A percentile compares a stretch with the other conserved stretches of the same genome.
These are phyloP conservation scores for Gymnobelideus leadbeateri DNA, from an alignment of 2,113 vertebrate genomes.

Conservation along the genomic window DNA sequence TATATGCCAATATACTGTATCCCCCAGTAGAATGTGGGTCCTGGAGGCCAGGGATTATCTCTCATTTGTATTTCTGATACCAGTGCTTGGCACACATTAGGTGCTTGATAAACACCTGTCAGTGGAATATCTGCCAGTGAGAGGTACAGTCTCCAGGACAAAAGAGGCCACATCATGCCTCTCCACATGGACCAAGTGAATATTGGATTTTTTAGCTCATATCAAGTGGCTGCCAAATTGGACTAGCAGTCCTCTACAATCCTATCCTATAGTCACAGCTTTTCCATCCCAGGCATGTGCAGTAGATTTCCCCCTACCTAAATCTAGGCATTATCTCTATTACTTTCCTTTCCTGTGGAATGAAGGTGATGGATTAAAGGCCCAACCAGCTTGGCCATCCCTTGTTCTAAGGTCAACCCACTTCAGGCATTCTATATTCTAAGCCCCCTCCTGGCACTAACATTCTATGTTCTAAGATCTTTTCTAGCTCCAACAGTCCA, in stretches of 20 bases:
- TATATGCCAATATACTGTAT: not conserved
- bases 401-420: not conserved
- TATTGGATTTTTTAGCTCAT: not conserved
- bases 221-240: not conserved
- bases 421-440: not conserved
- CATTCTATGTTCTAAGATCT: not conserved
- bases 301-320: not conserved
- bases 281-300: not conserved
- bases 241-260: not conserved
- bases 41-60: not conserved
- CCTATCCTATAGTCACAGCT: not conserved
- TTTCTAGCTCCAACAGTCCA: not conserved
- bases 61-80: not conserved
- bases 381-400: not conserved
- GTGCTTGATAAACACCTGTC: not conserved
- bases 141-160: not conserved
- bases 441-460: not conserved
- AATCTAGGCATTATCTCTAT: not conserved
- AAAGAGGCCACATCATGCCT: not conserved
- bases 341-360: not conserved
- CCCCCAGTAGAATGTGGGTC: not conserved
- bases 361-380: not conserved
- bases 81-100: not conserved
- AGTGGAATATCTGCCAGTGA: not conserved
- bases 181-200: not conserved